phyloP scores from a whole-genome alignment of 35 echinoderm and acorn worm species.

The Apostichopus californicus region DNA sequence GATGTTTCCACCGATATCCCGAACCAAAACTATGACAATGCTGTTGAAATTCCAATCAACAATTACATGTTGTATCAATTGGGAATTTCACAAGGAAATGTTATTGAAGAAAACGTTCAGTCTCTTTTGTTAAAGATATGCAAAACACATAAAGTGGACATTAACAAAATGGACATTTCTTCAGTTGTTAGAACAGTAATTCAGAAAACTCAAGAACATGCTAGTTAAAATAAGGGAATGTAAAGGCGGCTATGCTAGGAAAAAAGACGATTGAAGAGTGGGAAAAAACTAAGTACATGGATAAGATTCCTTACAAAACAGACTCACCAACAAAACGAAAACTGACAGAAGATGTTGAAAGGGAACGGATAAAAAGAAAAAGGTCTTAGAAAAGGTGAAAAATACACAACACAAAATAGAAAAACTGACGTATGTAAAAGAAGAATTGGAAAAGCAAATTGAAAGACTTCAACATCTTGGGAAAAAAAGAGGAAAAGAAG shows the following conservation, averaged over 20 bases:
- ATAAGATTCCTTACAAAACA: slow-evolving; percentile 1
- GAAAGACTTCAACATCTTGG: background rate
- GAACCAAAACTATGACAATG: no score
- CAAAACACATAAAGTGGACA: no score
- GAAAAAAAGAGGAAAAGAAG: background rate
- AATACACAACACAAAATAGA: background rate
- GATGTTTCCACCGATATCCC: no score
- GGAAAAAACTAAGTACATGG: background rate
- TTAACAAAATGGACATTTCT: background rate
- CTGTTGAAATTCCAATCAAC: no score
- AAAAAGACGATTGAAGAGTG: background rate
- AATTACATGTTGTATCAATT: no score
- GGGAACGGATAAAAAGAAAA: background rate
- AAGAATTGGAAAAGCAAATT: background rate
- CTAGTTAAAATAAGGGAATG: background rate
- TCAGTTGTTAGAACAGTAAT: slow-evolving; percentile 6
- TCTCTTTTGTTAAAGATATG: no score
- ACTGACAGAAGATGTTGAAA: background rate
- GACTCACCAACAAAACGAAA: slow-evolving; percentile 11
- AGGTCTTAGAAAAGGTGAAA: slow-evolving; percentile 14
- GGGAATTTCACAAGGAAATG: slow-evolving; percentile 24
- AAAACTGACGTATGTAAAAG: background rate
- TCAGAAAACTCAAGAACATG: slow-evolving; percentile 13
- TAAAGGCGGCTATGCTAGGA: background rate
- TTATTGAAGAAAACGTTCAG: background rate